Conservation (phyloP, 2,113 vertebrate species). For the Onychorhynchus coronatus region DNA sequence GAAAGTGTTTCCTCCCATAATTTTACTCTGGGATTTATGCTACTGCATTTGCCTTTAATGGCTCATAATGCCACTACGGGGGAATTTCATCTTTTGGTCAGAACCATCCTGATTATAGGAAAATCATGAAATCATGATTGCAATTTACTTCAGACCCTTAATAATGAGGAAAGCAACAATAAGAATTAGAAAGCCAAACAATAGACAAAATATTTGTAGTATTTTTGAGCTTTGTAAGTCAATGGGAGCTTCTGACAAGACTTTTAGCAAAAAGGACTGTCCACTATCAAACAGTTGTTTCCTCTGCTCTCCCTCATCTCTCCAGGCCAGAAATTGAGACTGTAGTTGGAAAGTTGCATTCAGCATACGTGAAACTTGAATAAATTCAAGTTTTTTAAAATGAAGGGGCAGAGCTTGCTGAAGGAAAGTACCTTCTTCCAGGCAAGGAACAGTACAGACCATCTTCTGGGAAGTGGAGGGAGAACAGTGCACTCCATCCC, state of each 20-base stretch:
- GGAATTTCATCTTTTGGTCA: background rate
- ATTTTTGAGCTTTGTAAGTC: background rate
- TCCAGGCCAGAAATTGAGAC: background rate
- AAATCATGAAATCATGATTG: background rate
- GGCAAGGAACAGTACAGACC: background rate
- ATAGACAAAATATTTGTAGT: background rate
- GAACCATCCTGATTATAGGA: background rate
- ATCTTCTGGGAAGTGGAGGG: background rate
- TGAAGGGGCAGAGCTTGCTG: background rate
- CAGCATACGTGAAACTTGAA: background rate
- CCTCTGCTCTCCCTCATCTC: background rate
- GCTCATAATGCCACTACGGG: background rate
- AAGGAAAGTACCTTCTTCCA: background rate
- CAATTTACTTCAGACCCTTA: background rate
- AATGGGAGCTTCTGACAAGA: background rate
- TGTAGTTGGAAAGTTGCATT: background rate
- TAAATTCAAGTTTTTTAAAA: background rate
- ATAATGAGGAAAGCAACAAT: background rate
- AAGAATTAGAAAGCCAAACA: background rate
- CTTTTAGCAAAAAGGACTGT: background rate
- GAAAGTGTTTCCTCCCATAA: background rate
- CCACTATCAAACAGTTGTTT: background rate
- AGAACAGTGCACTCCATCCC: accelerated
- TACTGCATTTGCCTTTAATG: background rate
- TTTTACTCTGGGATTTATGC: background rate